Evolutionary conservation across 2,888 invertebrate genomes (phyloP).

Genomic region (Aquatica leii): DNA sequence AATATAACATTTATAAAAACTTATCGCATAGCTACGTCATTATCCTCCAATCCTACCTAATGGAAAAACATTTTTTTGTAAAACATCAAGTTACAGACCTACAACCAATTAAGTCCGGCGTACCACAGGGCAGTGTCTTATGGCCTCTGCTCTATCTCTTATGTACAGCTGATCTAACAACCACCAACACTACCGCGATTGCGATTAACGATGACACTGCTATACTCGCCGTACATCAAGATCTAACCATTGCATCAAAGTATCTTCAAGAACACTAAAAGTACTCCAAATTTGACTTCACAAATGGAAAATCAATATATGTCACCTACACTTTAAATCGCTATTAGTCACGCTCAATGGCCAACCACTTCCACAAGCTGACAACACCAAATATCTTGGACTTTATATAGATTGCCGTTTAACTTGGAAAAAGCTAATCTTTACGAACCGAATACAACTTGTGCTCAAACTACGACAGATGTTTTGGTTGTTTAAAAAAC

Average conservation of each 20-base stretch:
- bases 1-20: conserved; percentile 4
- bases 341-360: conserved; percentile 21
- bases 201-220: conserved; percentile 39
- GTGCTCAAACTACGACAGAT: too few species aligned
- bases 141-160: conserved; percentile 35
- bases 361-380: too few species aligned
- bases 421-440: conserved; percentile 20
- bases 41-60: conserved; percentile 11
- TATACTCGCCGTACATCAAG: too few species aligned
- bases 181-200: conserved; percentile 20
- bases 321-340: too few species aligned
- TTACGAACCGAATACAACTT: too few species aligned
- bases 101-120: conserved; percentile 30
- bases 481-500: conserved; percentile 19
- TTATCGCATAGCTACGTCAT: conserved; percentile 7
- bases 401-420: conserved; percentile 28
- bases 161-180: conserved; percentile 35
- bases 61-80: conserved; percentile 8
- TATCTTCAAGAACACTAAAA: conserved; percentile 36
- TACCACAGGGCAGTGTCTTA: conserved; percentile 39
- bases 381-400: too few species aligned
- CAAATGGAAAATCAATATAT: background rate
- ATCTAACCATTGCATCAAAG: conserved; percentile 26
- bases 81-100: conserved; percentile 12
- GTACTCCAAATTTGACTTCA: conserved; percentile 31